Base-by-base conservation (phyloP, 2,797 vertebrate species). In the Alouatta caraya region DNA sequence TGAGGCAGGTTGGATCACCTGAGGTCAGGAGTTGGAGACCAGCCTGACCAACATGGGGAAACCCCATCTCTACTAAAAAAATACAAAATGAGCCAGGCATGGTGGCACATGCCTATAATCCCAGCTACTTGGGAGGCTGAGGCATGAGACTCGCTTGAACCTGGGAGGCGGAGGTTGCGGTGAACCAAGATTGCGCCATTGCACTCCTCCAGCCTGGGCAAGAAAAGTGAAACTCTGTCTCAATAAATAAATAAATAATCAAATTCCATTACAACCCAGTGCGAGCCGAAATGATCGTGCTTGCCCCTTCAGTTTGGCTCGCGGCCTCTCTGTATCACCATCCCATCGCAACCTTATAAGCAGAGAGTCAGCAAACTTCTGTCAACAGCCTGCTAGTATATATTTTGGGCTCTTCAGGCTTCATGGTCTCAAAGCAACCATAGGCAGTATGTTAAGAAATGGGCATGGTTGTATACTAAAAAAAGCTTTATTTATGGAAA, bases 401-500 rank as follows among this genome's bases (percentile, higher is more conserved):
- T 88, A 70, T 22, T 75, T 78, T 11, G 19, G 82, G 67, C 28
- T 86, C 80, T 93, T 55, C 26, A 50, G 78, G 24, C 82, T 39
- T 37, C 22, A 12, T 0, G 8, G 26, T 83, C 88, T 84, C 64
- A 82, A 37, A 82, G 88, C 46, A 92, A 73, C 79, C 73, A 2
- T 1, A n/a, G 50, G 61, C 24, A 30, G 6, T 50, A 19, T 14
- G 13, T 94, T 37, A 12, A 8, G 22, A 57, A 24, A n/a, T 72
- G 21, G n/a, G 50, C 4, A 21, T 55, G 37, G 26, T 33, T 80
- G 24, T 42, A 8, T 46, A 61, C 55, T 64, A 59, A 86, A 91
- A 91, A 93, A 83, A 75, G 42, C 44, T 90, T 94, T 50, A 80
- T 83, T 86, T 94, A 61, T 55, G 37, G 80, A 79, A 21, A 91